Percentiles rank a stretch among this genome's conserved stretches.
phyloP scores from a whole-genome alignment of 2,888 invertebrate species.

The Balanococcus diminutus region DNA sequence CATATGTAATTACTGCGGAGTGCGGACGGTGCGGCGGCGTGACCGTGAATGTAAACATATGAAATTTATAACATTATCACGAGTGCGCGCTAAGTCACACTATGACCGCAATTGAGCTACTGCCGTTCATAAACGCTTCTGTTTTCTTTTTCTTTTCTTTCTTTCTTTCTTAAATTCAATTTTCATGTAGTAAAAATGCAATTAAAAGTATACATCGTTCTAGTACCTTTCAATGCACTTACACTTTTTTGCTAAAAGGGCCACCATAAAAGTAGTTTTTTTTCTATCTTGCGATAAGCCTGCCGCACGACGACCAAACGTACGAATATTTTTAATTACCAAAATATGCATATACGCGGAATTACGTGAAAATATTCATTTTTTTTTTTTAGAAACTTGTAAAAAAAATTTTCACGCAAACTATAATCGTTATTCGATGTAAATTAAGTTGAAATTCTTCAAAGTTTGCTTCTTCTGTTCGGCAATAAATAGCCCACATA shows the following conservation, averaged over 20 bases:
- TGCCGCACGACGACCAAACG: not conserved
- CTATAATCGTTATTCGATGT: slow-evolving; percentile 25
- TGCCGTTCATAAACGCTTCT: not conserved
- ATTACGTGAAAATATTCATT: not conserved
- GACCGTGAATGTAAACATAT: slow-evolving; percentile 15
- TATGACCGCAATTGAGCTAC: not conserved
- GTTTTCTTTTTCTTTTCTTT: not conserved
- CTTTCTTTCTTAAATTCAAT: not conserved
- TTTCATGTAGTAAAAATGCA: not conserved
- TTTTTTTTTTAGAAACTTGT: not conserved
- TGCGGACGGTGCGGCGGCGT: too few species aligned
- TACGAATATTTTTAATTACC: not conserved
- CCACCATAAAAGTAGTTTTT: not conserved
- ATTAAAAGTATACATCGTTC: not conserved
- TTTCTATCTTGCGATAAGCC: not conserved
- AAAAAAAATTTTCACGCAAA: slow-evolving; percentile 2
- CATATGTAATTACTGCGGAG: not conserved
- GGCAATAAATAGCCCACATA: slow-evolving; percentile 7
- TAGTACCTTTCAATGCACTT: not conserved
- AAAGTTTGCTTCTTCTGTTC: not conserved
- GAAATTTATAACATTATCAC: not conserved
- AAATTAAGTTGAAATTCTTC: slow-evolving; percentile 39
- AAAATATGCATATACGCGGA: not conserved
- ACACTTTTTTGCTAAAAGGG: not conserved
- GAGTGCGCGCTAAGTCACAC: not conserved